Conservation (phyloP, 2,888 invertebrate species). For the Scaptomyza caliginosa region DNA sequence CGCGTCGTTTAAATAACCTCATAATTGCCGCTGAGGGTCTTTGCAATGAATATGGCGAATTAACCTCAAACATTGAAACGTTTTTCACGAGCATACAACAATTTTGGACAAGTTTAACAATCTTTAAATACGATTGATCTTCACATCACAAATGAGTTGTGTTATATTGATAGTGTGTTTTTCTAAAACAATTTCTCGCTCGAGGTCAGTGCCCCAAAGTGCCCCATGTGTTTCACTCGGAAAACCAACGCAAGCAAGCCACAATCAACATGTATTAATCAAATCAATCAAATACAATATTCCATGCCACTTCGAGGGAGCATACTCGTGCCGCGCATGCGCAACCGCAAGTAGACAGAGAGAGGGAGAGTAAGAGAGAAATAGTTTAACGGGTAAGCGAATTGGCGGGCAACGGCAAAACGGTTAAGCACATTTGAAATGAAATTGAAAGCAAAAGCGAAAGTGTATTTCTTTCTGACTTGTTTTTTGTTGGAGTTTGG, state of each 20-base stretch:
- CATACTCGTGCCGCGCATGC: slow-evolving; percentile 61
- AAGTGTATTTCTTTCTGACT: slow-evolving; percentile 72
- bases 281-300: slow-evolving; percentile 20
- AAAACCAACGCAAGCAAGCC: background rate
- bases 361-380: background rate
- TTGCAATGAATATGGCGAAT: slow-evolving; percentile 79
- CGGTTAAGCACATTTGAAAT: slow-evolving; percentile 63
- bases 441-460: slow-evolving; percentile 79
- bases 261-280: slow-evolving; percentile 37
- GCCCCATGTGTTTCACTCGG: background rate
- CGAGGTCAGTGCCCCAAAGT: slow-evolving; percentile 30
- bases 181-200: background rate
- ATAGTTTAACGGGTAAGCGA: background rate
- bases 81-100: slow-evolving; percentile 62
- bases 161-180: slow-evolving; percentile 1
- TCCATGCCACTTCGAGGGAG: slow-evolving; percentile 7
- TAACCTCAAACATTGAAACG: slow-evolving; percentile 71
- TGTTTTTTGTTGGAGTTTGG: slow-evolving; percentile 11
- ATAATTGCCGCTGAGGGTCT: slow-evolving; percentile 77
- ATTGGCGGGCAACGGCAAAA: slow-evolving; percentile 15
- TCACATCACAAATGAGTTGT: too few species aligned
- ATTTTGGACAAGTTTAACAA: slow-evolving; percentile 58
- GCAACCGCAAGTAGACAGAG: slow-evolving; percentile 20
- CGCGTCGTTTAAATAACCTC: slow-evolving; percentile 69
- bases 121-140: slow-evolving; percentile 14